These are phyloP conservation scores for Diorhabda carinulata DNA, from an alignment of 1,140 invertebrate genomes.

Conservation along the genomic window DNA sequence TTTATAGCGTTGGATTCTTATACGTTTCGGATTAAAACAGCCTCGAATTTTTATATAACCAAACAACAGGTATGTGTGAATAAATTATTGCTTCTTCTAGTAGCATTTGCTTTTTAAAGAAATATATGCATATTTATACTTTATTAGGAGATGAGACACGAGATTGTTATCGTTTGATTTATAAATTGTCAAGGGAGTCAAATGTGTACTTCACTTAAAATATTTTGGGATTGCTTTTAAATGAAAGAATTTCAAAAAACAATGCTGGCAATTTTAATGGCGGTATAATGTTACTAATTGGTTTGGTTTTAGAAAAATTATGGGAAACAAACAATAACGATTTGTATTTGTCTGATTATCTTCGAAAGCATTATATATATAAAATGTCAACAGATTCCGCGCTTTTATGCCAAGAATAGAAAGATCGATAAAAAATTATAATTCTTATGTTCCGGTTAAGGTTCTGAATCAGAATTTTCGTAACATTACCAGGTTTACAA, in stretches of 20 bases:
- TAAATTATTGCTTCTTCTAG: constrained; percentile 39
- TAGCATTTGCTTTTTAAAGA: constrained; percentile 39
- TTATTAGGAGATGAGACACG: constrained; percentile 35
- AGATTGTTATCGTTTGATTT: constrained; percentile 38
- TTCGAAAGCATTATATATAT: too few relatives aligned
- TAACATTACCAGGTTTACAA: too few relatives aligned
- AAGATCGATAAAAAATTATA: too few relatives aligned
- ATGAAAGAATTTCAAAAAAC: not conserved
- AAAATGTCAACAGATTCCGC: too few relatives aligned
- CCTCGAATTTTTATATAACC: constrained; percentile 43
- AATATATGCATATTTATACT: constrained; percentile 40
- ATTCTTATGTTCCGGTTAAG: too few relatives aligned
- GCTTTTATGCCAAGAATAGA: too few relatives aligned
- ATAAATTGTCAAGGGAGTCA: constrained; percentile 16
- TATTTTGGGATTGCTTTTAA: not conserved
- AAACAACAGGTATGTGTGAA: constrained; percentile 42
- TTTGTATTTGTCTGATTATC: too few relatives aligned
- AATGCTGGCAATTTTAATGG: not conserved
- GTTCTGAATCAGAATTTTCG: too few relatives aligned
- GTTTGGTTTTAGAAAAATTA: not conserved
- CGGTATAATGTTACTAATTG: constrained; percentile 1
- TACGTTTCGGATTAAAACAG: constrained; percentile 47
- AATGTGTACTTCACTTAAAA: not conserved
- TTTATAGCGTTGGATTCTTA: constrained; percentile 47
- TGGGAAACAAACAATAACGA: not conserved